phyloP scores from a whole-genome alignment of 1,140 invertebrate genomes.

The Intoshia linei region DNA sequence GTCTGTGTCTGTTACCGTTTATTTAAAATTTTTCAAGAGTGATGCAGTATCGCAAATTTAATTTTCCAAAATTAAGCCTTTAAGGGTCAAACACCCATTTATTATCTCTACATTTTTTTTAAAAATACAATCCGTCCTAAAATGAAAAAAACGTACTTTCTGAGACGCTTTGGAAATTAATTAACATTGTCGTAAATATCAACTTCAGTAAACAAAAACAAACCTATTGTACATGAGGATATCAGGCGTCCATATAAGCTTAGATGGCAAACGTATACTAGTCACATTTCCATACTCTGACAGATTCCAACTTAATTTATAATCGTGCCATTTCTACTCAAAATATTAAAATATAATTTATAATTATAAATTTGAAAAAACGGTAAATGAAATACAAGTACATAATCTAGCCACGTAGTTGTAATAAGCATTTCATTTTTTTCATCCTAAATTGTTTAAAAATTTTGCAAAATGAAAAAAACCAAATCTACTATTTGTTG shows the following conservation, averaged over 20 bases:
- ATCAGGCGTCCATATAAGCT: slow-evolving; percentile 81
- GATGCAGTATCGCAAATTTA: too few species aligned
- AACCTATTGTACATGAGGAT: slow-evolving; percentile 92
- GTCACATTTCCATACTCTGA: slow-evolving; percentile 66
- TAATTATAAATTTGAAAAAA: not conserved
- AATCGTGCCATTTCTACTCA: slow-evolving; percentile 72
- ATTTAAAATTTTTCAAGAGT: too few species aligned
- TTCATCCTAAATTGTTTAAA: slow-evolving; percentile 28
- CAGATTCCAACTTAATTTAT: slow-evolving; percentile 74
- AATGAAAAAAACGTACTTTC: too few species aligned
- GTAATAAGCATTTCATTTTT: slow-evolving; percentile 68
- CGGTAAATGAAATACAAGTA: slow-evolving; percentile 27
- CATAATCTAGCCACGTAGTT: slow-evolving; percentile 74
- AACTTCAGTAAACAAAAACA: slow-evolving; percentile 3
- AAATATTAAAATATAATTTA: slow-evolving; percentile 34
- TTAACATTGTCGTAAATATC: not conserved
- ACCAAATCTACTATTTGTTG: slow-evolving; percentile 99
- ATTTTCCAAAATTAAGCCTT: too few species aligned
- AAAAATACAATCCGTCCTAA: too few species aligned
- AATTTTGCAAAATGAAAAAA: slow-evolving; percentile 21
- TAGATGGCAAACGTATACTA: slow-evolving; percentile 65
- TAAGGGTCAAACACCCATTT: too few species aligned
- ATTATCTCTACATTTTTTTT: too few species aligned
- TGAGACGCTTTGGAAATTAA: too few species aligned
- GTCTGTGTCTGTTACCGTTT: too few species aligned